Base-by-base conservation (phyloP, 2,113 vertebrate species). In the Drymodes brunneopygia region DNA sequence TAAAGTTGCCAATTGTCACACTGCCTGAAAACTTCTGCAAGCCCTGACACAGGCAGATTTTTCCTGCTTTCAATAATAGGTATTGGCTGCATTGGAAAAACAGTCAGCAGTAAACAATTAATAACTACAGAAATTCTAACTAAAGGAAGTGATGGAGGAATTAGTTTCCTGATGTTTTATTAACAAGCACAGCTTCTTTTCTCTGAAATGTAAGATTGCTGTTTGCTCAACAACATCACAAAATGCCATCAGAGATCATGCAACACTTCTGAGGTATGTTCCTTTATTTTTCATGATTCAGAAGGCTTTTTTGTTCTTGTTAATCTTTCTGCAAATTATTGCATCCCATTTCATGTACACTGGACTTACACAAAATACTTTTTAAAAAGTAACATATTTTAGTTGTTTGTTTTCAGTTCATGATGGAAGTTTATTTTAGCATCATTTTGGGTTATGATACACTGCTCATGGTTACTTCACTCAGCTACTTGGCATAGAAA, bases 371-470 rank as follows among this genome's bases (percentile, higher is more conserved):
- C 17, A 60, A 60, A 83, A 28, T 12, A 21, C 0, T 3, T 42
- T 79, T 78, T 4, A 20, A 50, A 36, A 50, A 35, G 3, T 10
- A 78, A 12, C 5, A 4, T 64, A 15, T 64, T 87, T 75, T 69
- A 21, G 3, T 10, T 33, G 29, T 45, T 58, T 48, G 2, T 8
- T 85, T 78, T 81, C 35, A 28, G 36, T 66, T 84, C 1, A 1
- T 33, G 40, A 45, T 83, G 53, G 28, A 86, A 60, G 12, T n/a
- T 86, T 44, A 40, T 58, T 89, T 81, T 28, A 38, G 31, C 27
- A 20, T 36, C 0, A 0, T 51, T 10, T 62, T 44, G 48, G 22
- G 5, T 64, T 67, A 5, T 16, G 3, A 7, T 22, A 8, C 16
- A 4, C 15, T 58, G 28, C 36, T 78, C 2, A 4, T 25, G 36